Evolutionary conservation across 1,140 invertebrate species (phyloP), one percentile per base, ranked within the genome.

Genomic region (Drosophila cardini): DNA sequence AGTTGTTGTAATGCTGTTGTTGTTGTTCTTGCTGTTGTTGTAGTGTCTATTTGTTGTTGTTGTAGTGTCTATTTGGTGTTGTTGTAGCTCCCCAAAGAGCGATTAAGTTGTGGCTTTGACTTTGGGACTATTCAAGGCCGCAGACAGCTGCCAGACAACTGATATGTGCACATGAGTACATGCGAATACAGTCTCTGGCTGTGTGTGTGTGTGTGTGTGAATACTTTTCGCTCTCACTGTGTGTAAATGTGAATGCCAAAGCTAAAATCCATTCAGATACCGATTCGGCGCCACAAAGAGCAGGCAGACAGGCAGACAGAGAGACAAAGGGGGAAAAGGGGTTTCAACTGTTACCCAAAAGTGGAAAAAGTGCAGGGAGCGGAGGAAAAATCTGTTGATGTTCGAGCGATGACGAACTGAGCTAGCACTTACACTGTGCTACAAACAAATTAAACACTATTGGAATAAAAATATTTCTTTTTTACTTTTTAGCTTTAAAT

Each of bases 81-180:
- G 56, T 74, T 75, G 62, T 61, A 55, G 73, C 53, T 62, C 36
- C 45, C 45, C 32, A 63, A 65, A 63, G 64, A 72, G 79, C 83
- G 79, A 87, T 87, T 89, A 87, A 89, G 76, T 79, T 87, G 80
- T 70, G 83, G 83, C 84, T 87, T 87, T 80, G 69, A 80, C 82
- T 78, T 81, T 78, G 72, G 53, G 78, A 72, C 64, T 43, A 74
- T 71, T 89, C 84, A 89, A 89, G 84, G 84, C 83, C 87, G 83
- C 87, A 90, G 87, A 90, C 87, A 83, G 71, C 87, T 90, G 87
- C 80, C 89, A 90, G 89, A 90, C 87, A 85, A 83, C 87, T 90
- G 87, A 90, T 90, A 90, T 90, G 85, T 82, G 69, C 85, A 90
- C 79, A 86, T 86, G 86, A 87, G 55, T 76, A 72, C 82, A 80